phyloP scores from a whole-genome alignment of 2,888 invertebrate genomes.

The Cosmopolites sordidus region DNA sequence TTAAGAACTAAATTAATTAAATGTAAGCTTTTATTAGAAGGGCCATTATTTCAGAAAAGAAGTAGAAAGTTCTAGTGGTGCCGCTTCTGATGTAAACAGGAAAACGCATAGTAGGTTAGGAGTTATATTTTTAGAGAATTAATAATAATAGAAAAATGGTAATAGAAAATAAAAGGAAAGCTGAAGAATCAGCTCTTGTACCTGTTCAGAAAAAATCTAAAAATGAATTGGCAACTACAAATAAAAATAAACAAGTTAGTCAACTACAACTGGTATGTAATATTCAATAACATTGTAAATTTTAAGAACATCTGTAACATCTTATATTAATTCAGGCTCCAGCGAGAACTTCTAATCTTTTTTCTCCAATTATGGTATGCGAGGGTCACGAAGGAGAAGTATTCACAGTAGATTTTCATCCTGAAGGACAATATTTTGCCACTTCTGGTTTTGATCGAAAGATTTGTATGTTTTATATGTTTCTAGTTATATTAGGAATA shows the following conservation, averaged over 20 bases:
- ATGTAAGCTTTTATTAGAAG: too few species aligned
- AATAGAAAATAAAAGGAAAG: constrained; percentile 60
- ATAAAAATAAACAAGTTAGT: constrained; percentile 62
- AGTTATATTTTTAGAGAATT: too few species aligned
- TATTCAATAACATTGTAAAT: background rate
- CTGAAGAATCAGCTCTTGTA: constrained; percentile 58
- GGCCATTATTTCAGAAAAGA: too few species aligned
- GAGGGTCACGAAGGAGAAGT: constrained; percentile 98
- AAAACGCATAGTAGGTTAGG: too few species aligned
- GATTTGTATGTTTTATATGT: constrained; percentile 68
- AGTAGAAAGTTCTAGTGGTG: too few species aligned
- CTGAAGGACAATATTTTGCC: constrained; percentile 90
- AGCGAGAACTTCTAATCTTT: constrained; percentile 79
- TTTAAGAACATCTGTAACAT: background rate
- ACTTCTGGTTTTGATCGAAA: constrained; percentile 93
- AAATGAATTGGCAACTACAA: constrained; percentile 69
- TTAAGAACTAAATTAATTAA: too few species aligned
- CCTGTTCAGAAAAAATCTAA: constrained; percentile 63
- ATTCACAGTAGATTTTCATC: constrained; percentile 89
- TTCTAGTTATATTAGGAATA: background rate
- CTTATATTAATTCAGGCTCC: constrained; percentile 52
- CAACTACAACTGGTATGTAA: constrained; percentile 67
- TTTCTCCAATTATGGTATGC: constrained; percentile 91
- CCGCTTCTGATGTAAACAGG: too few species aligned
- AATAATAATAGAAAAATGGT: constrained; percentile 31